Conservation (phyloP, 2,113 vertebrate species). For the Oreochromis tanganicae region DNA sequence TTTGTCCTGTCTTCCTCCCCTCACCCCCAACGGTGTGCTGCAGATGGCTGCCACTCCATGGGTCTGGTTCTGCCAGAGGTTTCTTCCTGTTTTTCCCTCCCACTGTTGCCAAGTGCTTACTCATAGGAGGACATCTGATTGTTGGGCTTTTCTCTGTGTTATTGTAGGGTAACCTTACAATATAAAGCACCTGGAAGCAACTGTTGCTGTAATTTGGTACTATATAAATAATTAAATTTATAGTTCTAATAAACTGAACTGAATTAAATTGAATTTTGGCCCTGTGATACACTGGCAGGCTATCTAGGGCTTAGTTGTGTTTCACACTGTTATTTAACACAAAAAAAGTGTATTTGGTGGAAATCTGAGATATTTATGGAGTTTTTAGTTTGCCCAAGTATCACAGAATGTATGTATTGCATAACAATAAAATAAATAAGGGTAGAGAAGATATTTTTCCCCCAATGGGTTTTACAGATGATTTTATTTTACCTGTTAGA, state of each 20-base stretch:
- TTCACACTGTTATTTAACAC: neutral
- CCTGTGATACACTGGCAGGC: neutral
- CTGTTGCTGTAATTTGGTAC: neutral
- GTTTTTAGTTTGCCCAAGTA: neutral
- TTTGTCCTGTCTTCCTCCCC: neutral
- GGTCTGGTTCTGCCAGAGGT: neutral
- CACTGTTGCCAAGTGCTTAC: neutral
- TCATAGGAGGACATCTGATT: neutral
- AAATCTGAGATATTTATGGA: neutral
- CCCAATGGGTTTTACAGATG: neutral
- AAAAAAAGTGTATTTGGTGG: neutral
- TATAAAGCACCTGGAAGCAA: neutral
- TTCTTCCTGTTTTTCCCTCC: neutral
- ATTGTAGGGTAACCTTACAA: neutral
- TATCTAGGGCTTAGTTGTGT: accelerated
- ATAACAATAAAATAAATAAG: neutral
- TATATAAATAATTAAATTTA: neutral
- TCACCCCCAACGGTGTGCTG: neutral
- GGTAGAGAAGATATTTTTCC: neutral
- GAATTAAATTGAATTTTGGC: neutral
- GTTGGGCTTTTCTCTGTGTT: neutral
- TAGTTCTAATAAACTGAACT: neutral
- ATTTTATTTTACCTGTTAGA: neutral
- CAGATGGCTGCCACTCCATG: neutral
- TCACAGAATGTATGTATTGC: neutral